Conservation (phyloP, 2,113 vertebrate species). For the Struthio camelus region DNA sequence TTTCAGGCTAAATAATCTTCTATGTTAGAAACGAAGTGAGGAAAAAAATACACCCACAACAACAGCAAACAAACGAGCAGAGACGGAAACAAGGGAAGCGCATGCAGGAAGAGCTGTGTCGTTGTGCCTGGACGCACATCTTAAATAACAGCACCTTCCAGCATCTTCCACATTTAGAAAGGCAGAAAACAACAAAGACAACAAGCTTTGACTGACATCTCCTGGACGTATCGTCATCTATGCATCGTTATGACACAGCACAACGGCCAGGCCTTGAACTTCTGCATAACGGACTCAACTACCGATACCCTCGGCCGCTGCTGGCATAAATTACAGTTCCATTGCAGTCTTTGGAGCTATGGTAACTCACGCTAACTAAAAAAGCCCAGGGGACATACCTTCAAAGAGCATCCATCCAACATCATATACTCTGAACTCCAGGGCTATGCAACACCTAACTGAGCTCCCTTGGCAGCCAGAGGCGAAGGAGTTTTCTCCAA, state of each 20-base stretch:
- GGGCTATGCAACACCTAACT: not conserved
- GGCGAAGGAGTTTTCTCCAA: not conserved
- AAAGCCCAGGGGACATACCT: not conserved
- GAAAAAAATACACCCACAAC: not conserved
- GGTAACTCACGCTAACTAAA: not conserved
- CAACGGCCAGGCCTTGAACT: not conserved
- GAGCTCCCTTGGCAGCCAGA: not conserved
- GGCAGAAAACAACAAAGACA: not conserved
- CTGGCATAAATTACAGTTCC: not conserved
- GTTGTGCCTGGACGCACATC: not conserved
- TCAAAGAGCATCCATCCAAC: not conserved
- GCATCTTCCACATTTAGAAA: not conserved
- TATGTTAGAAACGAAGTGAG: not conserved
- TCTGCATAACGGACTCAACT: not conserved
- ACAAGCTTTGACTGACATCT: not conserved
- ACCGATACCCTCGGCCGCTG: not conserved
- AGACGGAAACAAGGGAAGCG: not conserved
- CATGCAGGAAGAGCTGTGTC: not conserved
- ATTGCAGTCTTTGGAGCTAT: not conserved
- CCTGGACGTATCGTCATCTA: fast-evolving
- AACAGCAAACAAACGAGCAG: conserved; percentile 23
- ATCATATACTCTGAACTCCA: not conserved
- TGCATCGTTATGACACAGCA: not conserved
- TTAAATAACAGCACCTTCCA: not conserved
- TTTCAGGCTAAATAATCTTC: not conserved